Conservation (phyloP, 2,888 invertebrate genomes). For the Ochlodes sylvanus region DNA sequence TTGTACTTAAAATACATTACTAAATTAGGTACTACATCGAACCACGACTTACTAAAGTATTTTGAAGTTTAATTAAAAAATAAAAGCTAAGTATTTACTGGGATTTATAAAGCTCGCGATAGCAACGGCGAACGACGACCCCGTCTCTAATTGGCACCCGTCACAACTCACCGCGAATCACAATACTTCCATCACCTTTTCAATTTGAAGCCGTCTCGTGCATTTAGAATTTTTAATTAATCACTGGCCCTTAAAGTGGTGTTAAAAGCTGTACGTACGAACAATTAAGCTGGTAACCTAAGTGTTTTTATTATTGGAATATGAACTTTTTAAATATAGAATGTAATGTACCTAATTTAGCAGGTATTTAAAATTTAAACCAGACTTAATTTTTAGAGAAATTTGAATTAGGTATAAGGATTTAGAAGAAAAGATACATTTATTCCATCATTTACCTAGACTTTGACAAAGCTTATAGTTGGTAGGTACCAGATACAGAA, state of each 20-base stretch:
- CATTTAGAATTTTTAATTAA: constrained; percentile 13
- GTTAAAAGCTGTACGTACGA: not conserved
- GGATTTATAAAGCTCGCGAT: not conserved
- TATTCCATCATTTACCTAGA: too few species aligned
- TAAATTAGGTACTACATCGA: not conserved
- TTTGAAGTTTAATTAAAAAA: constrained; percentile 2
- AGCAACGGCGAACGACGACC: not conserved
- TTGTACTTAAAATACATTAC: not conserved
- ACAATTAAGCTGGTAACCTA: not conserved
- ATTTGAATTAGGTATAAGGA: too few species aligned
- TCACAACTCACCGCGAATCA: not conserved
- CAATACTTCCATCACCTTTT: constrained; percentile 9
- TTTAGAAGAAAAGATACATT: too few species aligned
- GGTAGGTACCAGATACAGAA: too few species aligned
- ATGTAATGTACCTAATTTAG: too few species aligned
- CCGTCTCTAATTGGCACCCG: constrained; percentile 8
- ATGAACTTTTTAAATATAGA: too few species aligned
- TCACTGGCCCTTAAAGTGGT: not conserved
- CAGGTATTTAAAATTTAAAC: too few species aligned
- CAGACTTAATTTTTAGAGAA: too few species aligned
- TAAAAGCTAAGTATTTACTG: constrained; percentile 3
- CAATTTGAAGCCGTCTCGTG: constrained; percentile 10
- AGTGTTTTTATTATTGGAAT: too few species aligned
- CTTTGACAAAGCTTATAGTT: too few species aligned
- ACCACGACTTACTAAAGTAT: not conserved